Base-by-base conservation (phyloP, 1,140 invertebrate species). In the Protaetia brevitarsis region DNA sequence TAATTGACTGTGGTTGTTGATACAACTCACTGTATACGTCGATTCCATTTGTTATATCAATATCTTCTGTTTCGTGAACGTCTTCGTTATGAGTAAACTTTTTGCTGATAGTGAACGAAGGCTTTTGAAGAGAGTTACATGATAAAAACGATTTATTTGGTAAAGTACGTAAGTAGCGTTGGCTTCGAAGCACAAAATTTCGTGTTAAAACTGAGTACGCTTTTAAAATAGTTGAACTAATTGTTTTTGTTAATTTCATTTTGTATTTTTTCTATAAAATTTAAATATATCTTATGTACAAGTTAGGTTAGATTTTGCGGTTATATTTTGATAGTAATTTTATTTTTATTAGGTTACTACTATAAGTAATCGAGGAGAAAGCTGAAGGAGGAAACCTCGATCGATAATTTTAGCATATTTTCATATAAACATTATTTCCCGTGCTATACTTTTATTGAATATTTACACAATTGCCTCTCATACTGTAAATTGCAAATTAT, bases 1-100 rank as follows among this genome's bases (percentile, higher is more conserved):
- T 63, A 21, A 59, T 62, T 41, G 57, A 56, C 21, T 68, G 56
- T 23, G 27, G 26, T 28, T 64, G 45, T 4, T 31, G 13, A 45
- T 41, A 31, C 10, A 61, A 21, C 19, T 61, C 29, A 5, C n/a
- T 16, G 2, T 61, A 30, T 31, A 19, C 59, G 21, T 61, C 56
- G 11, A 34, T 30, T 1, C 19, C 16, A 29, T 29, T n/a, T n/a
- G n/a, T n/a, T n/a, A n/a, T n/a, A n/a, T n/a, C n/a, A n/a, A n/a
- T 36, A 36, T 63, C 29, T 23, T 19, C 26, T 1, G n/a, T 41
- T 45, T 63, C 62, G 16, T 34, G 13, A 34, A 34, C 28, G 29
- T 61, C 59, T 16, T 61, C 26, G 3, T 61, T 26, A 30, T 30
- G 26, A 26, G 8, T 61, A 36, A 34, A 28, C 6, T 10, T 27